A percentile compares a stretch with the other conserved stretches of the same genome.
These are phyloP conservation scores for Echinops telfairi DNA, from an alignment of 2,113 vertebrate species.

Conservation along the genomic window DNA sequence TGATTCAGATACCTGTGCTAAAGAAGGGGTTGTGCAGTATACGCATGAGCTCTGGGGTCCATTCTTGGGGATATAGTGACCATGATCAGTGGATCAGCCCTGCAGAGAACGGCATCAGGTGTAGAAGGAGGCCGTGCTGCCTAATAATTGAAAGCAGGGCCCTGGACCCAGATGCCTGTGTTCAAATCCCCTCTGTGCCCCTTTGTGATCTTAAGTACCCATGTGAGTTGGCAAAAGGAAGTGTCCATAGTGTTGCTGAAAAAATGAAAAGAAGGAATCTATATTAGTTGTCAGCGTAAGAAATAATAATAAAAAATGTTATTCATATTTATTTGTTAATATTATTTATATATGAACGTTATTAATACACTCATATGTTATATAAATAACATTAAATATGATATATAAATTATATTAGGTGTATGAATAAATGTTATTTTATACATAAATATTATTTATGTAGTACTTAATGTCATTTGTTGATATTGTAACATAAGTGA, in stretches of 20 bases:
- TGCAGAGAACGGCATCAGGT: not conserved
- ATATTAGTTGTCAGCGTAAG: not conserved
- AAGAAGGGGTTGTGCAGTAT: not conserved
- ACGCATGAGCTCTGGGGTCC: not conserved
- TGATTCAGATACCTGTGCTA: not conserved
- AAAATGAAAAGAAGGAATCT: not conserved
- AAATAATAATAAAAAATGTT: not conserved
- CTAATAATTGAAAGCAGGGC: not conserved
- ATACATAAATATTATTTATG: too few species aligned
- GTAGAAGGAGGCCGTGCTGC: too few species aligned
- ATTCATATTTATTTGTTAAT: not conserved
- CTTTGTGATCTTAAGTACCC: not conserved
- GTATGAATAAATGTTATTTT: too few species aligned
- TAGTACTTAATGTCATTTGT: too few species aligned
- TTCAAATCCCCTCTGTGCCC: not conserved
- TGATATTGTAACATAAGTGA: not conserved
- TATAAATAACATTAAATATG: too few species aligned
- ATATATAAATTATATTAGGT: too few species aligned
- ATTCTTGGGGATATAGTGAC: too few species aligned
- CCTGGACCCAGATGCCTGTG: not conserved
- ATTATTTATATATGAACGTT: too few species aligned
- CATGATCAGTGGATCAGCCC: not conserved
- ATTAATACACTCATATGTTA: too few species aligned
- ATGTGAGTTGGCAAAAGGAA: not conserved
- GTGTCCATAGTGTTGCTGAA: not conserved